Percentiles rank a stretch among this genome's conserved stretches.
These are phyloP conservation scores for Drosophila anomelani DNA, from an alignment of 2,888 invertebrate genomes.

Conservation along the genomic window DNA sequence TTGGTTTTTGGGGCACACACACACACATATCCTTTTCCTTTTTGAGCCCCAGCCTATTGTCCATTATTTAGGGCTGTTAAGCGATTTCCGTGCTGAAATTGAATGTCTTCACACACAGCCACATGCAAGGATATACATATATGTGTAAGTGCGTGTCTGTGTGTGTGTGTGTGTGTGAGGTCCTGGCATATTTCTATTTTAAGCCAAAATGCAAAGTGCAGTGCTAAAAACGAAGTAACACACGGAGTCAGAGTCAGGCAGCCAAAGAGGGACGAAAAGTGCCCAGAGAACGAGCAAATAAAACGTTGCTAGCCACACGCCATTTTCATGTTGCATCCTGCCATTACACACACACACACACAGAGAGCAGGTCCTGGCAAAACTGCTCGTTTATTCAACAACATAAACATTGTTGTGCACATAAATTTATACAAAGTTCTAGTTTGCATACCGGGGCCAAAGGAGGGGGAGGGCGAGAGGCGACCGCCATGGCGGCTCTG, in stretches of 20 bases:
- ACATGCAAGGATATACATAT: too few relatives aligned
- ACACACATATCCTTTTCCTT: not conserved
- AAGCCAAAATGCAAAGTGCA: conserved; percentile 67
- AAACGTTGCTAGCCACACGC: conserved; percentile 76
- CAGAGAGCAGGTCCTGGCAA: conserved; percentile 53
- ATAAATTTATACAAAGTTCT: conserved; percentile 80
- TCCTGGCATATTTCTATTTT: conserved; percentile 72
- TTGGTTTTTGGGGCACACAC: not conserved
- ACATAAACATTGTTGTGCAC: conserved; percentile 79
- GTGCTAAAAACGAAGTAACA: conserved; percentile 13
- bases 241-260: conserved; percentile 18
- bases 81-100: conserved; percentile 73
- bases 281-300: conserved; percentile 56
- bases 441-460: conserved; percentile 61
- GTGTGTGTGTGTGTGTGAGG: conserved; percentile 43
- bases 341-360: conserved; percentile 56
- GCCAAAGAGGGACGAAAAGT: conserved; percentile 13
- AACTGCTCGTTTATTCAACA: conserved; percentile 80
- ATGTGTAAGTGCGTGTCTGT: conserved; percentile 15
- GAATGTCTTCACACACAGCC: conserved; percentile 61
- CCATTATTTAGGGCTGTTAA: conserved; percentile 64
- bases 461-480: not conserved
- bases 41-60: conserved; percentile 12
- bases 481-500: not conserved
- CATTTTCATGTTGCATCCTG: conserved; percentile 80